A percentile compares a stretch with the other conserved stretches of the same genome.
Evolutionary conservation across 2,797 vertebrate species (phyloP).

Genomic region (Acanthiza pusilla): DNA sequence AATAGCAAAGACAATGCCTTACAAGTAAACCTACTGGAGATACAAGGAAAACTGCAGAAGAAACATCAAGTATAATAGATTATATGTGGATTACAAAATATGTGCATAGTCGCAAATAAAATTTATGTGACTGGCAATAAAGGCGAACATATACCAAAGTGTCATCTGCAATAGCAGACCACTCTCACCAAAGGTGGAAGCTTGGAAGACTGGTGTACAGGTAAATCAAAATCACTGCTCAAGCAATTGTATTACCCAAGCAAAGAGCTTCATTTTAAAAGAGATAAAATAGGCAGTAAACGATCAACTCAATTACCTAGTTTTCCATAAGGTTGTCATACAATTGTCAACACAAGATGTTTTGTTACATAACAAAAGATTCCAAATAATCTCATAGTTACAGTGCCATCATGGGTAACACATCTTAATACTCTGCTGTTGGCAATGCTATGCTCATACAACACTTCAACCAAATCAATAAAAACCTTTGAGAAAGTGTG

Average conservation of each 20-base stretch:
- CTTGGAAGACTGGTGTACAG: not conserved
- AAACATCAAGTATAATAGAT: not conserved
- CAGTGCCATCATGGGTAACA: not conserved
- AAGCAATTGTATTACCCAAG: not conserved
- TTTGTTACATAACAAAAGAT: constrained; percentile 30
- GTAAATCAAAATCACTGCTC: not conserved
- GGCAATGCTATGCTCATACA: constrained; percentile 1
- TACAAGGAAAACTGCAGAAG: not conserved
- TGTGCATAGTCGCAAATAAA: not conserved
- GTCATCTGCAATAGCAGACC: not conserved
- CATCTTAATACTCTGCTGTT: constrained; percentile 21
- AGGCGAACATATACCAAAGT: not conserved
- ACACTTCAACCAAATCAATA: constrained; percentile 29
- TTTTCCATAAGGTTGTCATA: constrained; percentile 15
- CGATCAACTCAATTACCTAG: not conserved
- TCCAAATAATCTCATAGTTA: not conserved
- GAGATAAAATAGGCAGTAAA: not conserved
- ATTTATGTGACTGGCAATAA: not conserved
- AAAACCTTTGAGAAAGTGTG: constrained; percentile 34
- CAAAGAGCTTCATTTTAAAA: not conserved
- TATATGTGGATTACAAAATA: not conserved
- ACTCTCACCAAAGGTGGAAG: not conserved
- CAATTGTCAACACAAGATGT: constrained; percentile 3
- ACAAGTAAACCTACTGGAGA: not conserved
- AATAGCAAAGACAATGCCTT: not conserved